Conservation (phyloP, 2,113 vertebrate genomes). For the Lampris incognitus region DNA sequence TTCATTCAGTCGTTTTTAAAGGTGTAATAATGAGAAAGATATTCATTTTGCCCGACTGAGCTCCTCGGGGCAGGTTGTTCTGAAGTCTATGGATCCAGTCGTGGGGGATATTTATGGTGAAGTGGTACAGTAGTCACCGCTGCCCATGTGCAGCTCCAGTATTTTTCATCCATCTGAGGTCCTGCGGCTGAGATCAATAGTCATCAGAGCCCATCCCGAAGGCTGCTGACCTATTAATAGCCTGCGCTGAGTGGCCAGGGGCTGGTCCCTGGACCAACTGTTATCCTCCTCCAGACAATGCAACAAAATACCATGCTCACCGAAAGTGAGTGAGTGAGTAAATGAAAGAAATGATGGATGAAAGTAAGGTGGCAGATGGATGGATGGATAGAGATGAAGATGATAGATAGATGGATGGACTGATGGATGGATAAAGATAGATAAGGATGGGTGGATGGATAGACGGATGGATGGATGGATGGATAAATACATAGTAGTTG, state of each 20-base stretch:
- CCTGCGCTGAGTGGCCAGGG: constrained; percentile 49
- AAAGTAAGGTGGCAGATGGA: constrained; percentile 1
- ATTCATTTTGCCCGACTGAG: constrained; percentile 26
- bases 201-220: constrained; percentile 66
- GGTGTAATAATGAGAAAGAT: constrained; percentile 28
- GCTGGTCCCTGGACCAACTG: constrained; percentile 60
- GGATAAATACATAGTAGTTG: too few species aligned
- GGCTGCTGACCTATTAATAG: constrained; percentile 67
- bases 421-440: too few species aligned
- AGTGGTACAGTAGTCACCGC: constrained; percentile 46
- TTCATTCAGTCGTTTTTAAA: constrained; percentile 7
- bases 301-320: constrained; percentile 38
- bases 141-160: constrained; percentile 34
- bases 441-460: too few species aligned
- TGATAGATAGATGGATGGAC: constrained; percentile 2
- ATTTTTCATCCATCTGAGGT: constrained; percentile 43
- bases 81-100: constrained; percentile 28
- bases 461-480: too few species aligned
- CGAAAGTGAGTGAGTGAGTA: background rate
- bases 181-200: constrained; percentile 64
- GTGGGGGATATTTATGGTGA: constrained; percentile 43
- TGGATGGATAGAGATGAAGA: background rate
- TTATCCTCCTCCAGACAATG: constrained; percentile 55
- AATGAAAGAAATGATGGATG: background rate
- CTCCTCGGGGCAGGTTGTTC: constrained; percentile 31